Evolutionary conservation across 2,113 vertebrate genomes (phyloP), one percentile per base, ranked within the genome.

Genomic region (Tursiops truncatus): DNA sequence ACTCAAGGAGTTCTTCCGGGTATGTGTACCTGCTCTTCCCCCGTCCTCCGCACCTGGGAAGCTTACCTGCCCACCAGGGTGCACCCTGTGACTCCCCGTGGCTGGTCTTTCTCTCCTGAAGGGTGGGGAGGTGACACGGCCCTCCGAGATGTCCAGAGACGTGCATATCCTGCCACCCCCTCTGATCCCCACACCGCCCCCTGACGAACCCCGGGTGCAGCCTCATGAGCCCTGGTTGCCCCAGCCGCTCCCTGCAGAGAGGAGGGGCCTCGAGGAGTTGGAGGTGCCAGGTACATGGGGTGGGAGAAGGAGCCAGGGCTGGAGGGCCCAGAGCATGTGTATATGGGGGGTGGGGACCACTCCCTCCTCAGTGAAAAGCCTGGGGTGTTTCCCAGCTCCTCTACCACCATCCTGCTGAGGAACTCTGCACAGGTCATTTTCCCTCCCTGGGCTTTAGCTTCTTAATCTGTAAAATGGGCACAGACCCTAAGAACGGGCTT

Each of bases 1-100:
- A 50, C 99, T 99, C 67, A 99, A 99, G 97, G 99, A 99, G 44
- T 99, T 99, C 97, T 99, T 99, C 97, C 99, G 98, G 98, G 99
- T 99, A 97, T 0, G 89, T 63, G 73, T 0, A 0, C 17, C 23
- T 7, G 23, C 82, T 28, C 21, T 3, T 8, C 18, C 33, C 20
- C 0, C 1, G 2, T 17, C 18, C 73, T 21, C 15, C 96, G 97
- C 60, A 2, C 56, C 56, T 12, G 18, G 63, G 77, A 25, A 21
- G 5, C n/a, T 25, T 1, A 0, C 73, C 67, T 70, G 33, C 91
- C 82, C 41, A 0, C 71, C 33, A 36, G 18, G 31, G 28, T 18
- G 28, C 12, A 25, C 28, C 31, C 33, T 18, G 20, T n/a, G 8
- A 73, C 60, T n/a, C 10, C 33, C 8, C 47, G 20, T 8, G 1